Evolutionary conservation across 1,140 invertebrate genomes (phyloP), one percentile per base, ranked within the genome.

Genomic region (Laupala kohalensis): DNA sequence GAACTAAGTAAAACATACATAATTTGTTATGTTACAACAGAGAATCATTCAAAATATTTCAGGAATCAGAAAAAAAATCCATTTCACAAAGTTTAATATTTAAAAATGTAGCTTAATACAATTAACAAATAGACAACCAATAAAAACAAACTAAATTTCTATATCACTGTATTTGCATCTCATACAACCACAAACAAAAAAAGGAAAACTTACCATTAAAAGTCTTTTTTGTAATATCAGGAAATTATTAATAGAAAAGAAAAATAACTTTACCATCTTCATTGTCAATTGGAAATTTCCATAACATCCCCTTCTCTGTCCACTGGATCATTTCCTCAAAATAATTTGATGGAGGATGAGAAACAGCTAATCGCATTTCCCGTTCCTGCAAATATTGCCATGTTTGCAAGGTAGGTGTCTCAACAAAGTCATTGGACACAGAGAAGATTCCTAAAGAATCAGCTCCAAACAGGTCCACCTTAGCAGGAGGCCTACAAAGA

Each of bases 271-370:
- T 53, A 94, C 94, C 96, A 87, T 94, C 90, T 83, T 99, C 96
- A 85, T 99, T 99, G 80, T 99, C 84, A 72, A 99, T 96, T 13
- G 97, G 97, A 80, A 98, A 99, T 69, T 91, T 88, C 97, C 97
- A 99, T 9, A 98, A 76, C 83, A 96, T 97, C 65, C 94, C 94
- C 80, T 96, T 87, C 68, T 97, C 88, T 0, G 97, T 99, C 94
- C 94, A 97, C 67, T 89, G 77, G 71, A 95, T 93, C 88, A 97
- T 91, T 83, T 99, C 93, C 81, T 94, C 89, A 79, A 95, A 97
- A 76, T 90, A 89, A 84, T 98, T 98, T 6, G 82, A 79, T 0
- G 96, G 95, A 6, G 90, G 87, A 79, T 90, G 87, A 5, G 85
- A 83, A 0, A 87, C 81, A 0, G 84, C 77, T 23, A 90, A 69